A percentile compares a stretch with the other conserved stretches of the same genome.
These are phyloP conservation scores for Sturnus vulgaris DNA, from an alignment of 2,113 vertebrate species.

Conservation along the genomic window DNA sequence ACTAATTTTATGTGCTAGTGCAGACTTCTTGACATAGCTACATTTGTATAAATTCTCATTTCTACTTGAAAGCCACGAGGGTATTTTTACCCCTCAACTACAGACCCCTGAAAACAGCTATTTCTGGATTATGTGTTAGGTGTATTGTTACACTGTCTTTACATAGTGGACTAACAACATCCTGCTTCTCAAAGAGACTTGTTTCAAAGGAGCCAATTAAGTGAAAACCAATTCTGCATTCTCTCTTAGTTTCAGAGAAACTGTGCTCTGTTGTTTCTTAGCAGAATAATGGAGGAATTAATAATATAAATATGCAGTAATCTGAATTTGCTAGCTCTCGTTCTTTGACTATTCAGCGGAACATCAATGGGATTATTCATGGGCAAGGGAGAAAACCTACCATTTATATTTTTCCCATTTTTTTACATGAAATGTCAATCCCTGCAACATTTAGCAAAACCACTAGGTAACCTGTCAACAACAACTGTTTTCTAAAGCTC, in stretches of 20 bases:
- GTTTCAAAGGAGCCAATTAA: conserved; percentile 48
- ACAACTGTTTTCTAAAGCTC: background rate
- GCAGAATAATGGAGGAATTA: conserved; percentile 32
- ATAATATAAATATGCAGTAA: conserved; percentile 27
- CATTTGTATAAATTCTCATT: background rate
- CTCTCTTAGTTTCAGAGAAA: conserved; percentile 18
- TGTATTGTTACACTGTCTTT: background rate
- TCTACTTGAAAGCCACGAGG: background rate
- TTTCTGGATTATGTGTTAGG: background rate
- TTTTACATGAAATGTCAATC: background rate
- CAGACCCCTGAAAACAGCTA: background rate
- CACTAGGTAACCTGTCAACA: background rate
- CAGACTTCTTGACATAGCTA: background rate
- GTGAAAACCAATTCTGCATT: conserved; percentile 45
- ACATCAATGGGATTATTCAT: conserved; percentile 35
- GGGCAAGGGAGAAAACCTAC: background rate
- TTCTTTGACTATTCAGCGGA: conserved; percentile 26
- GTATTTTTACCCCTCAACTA: background rate
- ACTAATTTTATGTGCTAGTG: background rate
- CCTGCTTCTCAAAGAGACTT: conserved; percentile 9
- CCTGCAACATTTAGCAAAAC: background rate
- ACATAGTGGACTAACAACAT: conserved; percentile 1
- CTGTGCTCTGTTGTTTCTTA: background rate
- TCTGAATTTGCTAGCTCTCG: background rate
- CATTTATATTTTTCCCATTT: background rate